Evolutionary conservation across 2,113 vertebrate genomes (phyloP).

Genomic region (Melanerpes aurifrons): DNA sequence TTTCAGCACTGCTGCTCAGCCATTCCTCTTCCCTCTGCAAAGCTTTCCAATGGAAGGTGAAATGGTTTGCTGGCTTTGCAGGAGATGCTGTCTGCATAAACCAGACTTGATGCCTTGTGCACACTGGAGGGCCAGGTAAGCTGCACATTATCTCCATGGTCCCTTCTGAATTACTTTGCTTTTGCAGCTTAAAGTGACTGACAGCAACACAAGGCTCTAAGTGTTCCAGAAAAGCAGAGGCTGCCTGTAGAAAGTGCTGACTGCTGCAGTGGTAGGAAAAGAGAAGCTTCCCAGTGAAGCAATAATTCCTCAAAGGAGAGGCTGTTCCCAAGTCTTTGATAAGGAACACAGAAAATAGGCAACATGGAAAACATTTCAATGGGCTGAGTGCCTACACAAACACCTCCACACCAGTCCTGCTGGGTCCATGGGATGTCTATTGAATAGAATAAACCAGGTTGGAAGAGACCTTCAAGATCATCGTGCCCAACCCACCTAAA

Average conservation of each 20-base stretch:
- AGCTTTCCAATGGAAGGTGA: conserved; percentile 24
- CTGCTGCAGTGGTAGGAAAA: conserved; percentile 1
- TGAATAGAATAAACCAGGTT: background rate
- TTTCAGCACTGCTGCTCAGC: background rate
- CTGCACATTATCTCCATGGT: background rate
- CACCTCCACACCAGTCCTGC: background rate
- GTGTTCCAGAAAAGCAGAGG: conserved; percentile 9
- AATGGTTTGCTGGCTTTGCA: conserved; percentile 34
- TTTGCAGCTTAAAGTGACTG: conserved; percentile 50
- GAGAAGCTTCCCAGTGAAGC: conserved; percentile 27
- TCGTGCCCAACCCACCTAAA: no score
- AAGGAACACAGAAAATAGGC: background rate
- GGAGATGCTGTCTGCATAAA: conserved; percentile 50
- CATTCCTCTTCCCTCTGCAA: background rate
- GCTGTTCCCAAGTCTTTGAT: background rate
- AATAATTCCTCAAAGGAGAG: conserved; percentile 1
- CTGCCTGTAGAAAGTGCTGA: conserved; percentile 17
- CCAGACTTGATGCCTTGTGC: conserved; percentile 43
- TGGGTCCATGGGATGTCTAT: background rate
- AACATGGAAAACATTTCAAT: background rate
- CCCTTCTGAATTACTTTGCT: conserved; percentile 46
- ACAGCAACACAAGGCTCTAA: background rate
- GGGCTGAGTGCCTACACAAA: background rate
- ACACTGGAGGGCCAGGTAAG: conserved; percentile 39
- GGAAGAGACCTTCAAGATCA: no score